Conservation (phyloP, 1,140 invertebrate species). For the Leucophenga varia region DNA sequence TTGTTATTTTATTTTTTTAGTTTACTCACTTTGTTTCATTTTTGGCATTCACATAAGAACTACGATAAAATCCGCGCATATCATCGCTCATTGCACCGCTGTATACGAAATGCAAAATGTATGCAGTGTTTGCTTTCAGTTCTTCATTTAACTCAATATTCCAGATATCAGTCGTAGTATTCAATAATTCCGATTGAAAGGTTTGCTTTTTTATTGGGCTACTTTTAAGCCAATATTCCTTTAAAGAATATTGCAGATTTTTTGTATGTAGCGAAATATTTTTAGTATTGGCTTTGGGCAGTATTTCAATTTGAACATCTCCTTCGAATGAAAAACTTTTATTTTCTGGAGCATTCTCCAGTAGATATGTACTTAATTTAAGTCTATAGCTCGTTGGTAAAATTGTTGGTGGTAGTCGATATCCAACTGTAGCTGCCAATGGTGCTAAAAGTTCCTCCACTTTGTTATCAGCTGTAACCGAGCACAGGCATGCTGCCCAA, state of each 20-base stretch:
- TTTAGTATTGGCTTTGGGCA: constrained; percentile 62
- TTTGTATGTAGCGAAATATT: constrained; percentile 67
- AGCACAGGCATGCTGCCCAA: no score
- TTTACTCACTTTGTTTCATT: no score
- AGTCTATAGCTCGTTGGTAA: constrained; percentile 68
- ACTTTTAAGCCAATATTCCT: no score
- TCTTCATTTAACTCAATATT: constrained; percentile 18
- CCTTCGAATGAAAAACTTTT: constrained; percentile 61
- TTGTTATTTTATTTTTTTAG: no score
- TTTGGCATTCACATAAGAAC: constrained; percentile 57
- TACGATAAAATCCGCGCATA: constrained; percentile 62
- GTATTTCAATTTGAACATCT: constrained; percentile 58
- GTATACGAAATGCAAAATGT: constrained; percentile 49
- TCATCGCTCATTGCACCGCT: constrained; percentile 55
- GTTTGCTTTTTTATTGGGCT: no score
- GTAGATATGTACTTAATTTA: constrained; percentile 62
- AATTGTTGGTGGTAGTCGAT: constrained; percentile 29
- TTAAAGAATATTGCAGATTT: constrained; percentile 59
- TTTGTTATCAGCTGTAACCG: no score
- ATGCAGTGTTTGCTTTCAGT: constrained; percentile 6
- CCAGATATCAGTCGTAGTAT: constrained; percentile 33
- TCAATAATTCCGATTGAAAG: no score
- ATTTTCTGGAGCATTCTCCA: constrained; percentile 56
- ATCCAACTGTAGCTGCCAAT: constrained; percentile 21
- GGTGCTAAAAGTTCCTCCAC: constrained; percentile 13